A percentile compares a stretch with the other conserved stretches of the same genome.
Evolutionary conservation across 2,113 vertebrate species (phyloP).

Genomic region (Peromyscus leucopus): DNA sequence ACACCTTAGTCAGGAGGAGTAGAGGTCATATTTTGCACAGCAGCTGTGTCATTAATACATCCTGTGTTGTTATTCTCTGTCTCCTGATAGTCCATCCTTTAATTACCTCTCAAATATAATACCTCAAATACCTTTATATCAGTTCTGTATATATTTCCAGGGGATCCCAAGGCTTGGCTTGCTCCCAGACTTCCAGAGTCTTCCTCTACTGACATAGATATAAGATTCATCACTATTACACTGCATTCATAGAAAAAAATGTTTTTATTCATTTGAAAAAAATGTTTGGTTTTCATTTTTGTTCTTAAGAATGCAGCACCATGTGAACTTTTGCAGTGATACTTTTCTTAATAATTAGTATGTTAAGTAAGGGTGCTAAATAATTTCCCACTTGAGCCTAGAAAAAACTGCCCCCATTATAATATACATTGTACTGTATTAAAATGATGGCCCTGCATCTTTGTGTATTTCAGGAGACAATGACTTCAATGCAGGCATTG

Average conservation of each 20-base stretch:
- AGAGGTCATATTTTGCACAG: neutral
- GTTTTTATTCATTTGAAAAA: neutral
- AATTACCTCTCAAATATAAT: neutral
- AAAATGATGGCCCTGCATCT: neutral
- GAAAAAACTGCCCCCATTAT: neutral
- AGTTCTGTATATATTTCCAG: neutral
- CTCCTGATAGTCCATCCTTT: neutral
- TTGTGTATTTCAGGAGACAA: neutral
- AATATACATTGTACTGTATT: neutral
- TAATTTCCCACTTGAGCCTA: neutral
- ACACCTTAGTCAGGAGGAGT: neutral
- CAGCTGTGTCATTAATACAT: neutral
- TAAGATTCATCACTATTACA: neutral
- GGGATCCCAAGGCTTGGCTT: neutral
- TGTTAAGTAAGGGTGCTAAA: neutral
- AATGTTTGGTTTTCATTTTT: neutral
- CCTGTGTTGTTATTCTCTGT: neutral
- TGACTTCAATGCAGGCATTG: neutral
- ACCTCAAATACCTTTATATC: neutral
- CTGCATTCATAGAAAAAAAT: neutral
- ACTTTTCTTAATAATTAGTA: neutral
- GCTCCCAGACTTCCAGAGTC: neutral
- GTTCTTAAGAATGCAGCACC: neutral
- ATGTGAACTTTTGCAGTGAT: neutral
- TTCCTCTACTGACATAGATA: neutral